A percentile compares a stretch with the other conserved stretches of the same genome.
These are phyloP conservation scores for Punctoribates punctum DNA, from an alignment of 2,888 invertebrate genomes.

Conservation along the genomic window DNA sequence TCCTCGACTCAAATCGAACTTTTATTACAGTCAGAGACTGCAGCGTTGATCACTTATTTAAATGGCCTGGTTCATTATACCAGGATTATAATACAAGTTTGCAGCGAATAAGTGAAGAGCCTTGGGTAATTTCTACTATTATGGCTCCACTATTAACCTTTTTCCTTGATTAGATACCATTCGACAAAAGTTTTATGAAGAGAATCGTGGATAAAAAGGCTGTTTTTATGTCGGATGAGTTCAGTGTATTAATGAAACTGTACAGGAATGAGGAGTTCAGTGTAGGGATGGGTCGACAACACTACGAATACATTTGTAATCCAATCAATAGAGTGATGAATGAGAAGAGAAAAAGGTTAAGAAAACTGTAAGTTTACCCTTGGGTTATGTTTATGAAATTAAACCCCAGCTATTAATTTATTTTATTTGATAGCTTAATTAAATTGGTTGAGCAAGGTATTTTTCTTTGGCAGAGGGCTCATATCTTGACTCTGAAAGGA, in stretches of 20 bases:
- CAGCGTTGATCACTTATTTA: neutral
- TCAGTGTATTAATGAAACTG: neutral
- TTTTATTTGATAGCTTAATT: too few relatives aligned
- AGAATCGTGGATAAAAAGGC: neutral
- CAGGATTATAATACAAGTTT: neutral
- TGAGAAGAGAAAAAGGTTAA: neutral
- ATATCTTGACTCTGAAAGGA: too few relatives aligned
- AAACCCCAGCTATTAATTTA: too few relatives aligned
- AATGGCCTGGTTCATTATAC: neutral
- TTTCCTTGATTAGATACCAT: neutral
- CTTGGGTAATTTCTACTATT: too few relatives aligned
- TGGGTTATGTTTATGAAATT: too few relatives aligned
- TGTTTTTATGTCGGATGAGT: neutral
- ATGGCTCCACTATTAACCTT: too few relatives aligned
- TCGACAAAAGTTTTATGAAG: neutral
- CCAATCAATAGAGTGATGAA: neutral
- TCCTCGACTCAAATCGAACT: neutral
- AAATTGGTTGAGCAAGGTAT: too few relatives aligned
- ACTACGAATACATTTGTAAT: neutral
- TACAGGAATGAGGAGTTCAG: neutral
- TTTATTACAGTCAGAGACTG: neutral
- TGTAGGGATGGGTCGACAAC: neutral
- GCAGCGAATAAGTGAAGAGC: neutral
- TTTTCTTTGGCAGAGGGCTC: too few relatives aligned
- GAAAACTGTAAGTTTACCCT: neutral